Conservation (phyloP, 2,888 invertebrate genomes). For the Diarsia brunnea region DNA sequence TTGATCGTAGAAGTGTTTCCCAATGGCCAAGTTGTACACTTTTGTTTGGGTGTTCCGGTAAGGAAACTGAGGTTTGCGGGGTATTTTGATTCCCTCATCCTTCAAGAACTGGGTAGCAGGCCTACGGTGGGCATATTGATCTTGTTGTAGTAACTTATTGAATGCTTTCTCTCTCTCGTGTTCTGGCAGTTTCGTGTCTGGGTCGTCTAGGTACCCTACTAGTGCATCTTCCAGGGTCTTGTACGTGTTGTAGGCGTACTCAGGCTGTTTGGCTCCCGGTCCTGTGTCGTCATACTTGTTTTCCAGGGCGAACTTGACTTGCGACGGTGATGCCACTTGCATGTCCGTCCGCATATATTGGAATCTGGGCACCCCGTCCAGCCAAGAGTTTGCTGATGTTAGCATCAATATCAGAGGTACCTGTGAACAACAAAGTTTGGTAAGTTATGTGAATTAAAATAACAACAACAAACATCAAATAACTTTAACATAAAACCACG, state of each 20-base stretch:
- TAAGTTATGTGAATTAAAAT: slow-evolving; percentile 9
- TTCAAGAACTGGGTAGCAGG: slow-evolving; percentile 67
- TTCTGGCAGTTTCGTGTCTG: slow-evolving; percentile 84
- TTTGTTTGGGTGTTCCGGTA: slow-evolving; percentile 5
- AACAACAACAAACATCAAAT: too few relatives aligned
- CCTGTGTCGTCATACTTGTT: slow-evolving; percentile 88
- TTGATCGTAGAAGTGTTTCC: slow-evolving; percentile 33
- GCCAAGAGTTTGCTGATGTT: slow-evolving; percentile 62
- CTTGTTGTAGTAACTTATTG: slow-evolving; percentile 65
- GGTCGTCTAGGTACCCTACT: slow-evolving; percentile 81
- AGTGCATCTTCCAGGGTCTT: slow-evolving; percentile 82
- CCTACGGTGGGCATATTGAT: slow-evolving; percentile 10
- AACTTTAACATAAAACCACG: neutral
- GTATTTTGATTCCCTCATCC: slow-evolving; percentile 73
- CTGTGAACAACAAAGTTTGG: slow-evolving; percentile 63
- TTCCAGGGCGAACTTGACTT: slow-evolving; percentile 84
- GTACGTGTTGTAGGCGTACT: slow-evolving; percentile 82
- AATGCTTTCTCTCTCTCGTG: slow-evolving; percentile 77
- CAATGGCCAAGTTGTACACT: slow-evolving; percentile 11
- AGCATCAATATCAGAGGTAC: slow-evolving; percentile 70
- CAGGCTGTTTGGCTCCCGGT: slow-evolving; percentile 81
- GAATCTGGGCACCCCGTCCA: slow-evolving; percentile 20
- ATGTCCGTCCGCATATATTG: neutral
- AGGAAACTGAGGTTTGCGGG: slow-evolving; percentile 55
- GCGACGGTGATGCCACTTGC: slow-evolving; percentile 79